Percentiles rank a stretch among this genome's conserved stretches.
phyloP scores from a whole-genome alignment of 2,888 invertebrate genomes.

The Rosalia funebris region DNA sequence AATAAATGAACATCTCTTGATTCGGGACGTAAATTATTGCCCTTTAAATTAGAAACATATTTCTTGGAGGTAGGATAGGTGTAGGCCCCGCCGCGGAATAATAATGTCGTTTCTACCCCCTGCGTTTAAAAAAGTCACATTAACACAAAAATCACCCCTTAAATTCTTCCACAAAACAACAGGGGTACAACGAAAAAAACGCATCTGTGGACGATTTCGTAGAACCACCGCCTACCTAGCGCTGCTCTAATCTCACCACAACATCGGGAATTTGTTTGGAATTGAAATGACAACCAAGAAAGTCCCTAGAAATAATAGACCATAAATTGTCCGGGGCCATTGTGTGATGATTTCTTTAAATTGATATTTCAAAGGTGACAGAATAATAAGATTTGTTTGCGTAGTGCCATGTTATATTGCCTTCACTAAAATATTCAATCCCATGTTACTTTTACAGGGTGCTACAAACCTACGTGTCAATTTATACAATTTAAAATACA shows the following conservation, averaged over 20 bases:
- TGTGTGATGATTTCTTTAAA: constrained; percentile 43
- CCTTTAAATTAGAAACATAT: constrained; percentile 34
- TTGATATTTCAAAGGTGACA: constrained; percentile 26
- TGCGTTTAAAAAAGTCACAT: constrained; percentile 40
- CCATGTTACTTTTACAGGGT: neutral
- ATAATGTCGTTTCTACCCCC: constrained; percentile 44
- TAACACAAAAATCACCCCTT: constrained; percentile 48
- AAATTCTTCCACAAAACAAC: constrained; percentile 41
- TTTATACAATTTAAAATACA: too few relatives aligned
- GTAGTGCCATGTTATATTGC: constrained; percentile 2
- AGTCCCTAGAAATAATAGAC: constrained; percentile 42
- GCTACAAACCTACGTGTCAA: too few relatives aligned
- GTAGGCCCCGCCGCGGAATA: constrained; percentile 22
- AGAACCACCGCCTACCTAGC: constrained; percentile 47
- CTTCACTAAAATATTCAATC: neutral
- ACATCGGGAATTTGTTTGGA: constrained; percentile 48
- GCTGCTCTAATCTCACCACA: constrained; percentile 47
- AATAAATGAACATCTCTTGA: constrained; percentile 38
- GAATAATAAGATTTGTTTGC: constrained; percentile 20
- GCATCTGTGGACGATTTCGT: constrained; percentile 41
- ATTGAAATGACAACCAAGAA: constrained; percentile 41
- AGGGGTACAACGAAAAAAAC: constrained; percentile 37
- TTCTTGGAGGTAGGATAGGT: constrained; percentile 23
- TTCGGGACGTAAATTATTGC: constrained; percentile 38
- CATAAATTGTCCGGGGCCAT: constrained; percentile 38